These are phyloP conservation scores for Loris lydekkerianus DNA, from an alignment of 2,797 vertebrate genomes.

Conservation along the genomic window DNA sequence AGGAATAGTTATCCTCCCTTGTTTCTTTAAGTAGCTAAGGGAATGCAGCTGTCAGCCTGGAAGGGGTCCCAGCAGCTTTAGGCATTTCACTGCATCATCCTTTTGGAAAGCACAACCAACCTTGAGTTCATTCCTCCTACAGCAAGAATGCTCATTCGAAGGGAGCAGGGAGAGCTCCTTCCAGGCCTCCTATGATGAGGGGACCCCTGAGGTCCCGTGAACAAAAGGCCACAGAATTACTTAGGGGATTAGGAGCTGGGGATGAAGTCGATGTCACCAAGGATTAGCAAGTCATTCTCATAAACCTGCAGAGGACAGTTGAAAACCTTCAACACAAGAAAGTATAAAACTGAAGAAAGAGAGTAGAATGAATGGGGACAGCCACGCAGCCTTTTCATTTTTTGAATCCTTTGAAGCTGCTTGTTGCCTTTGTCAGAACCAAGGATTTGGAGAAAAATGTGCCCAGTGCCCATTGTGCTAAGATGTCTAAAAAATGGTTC, in stretches of 20 bases:
- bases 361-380: too few relatives aligned
- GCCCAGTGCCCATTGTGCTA: slow-evolving; percentile 59
- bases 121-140: neutral
- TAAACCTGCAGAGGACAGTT: neutral
- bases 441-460: slow-evolving; percentile 65
- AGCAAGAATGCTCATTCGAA: neutral
- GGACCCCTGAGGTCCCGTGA: neutral
- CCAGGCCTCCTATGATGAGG: too few relatives aligned
- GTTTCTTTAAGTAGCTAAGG: neutral
- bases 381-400: accelerated
- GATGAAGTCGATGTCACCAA: neutral
- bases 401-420: neutral
- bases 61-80: neutral
- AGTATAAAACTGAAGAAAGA: neutral
- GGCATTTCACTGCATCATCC: neutral
- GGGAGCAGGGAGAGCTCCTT: neutral
- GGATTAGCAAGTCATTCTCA: neutral
- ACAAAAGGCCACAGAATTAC: neutral
- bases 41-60: neutral
- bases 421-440: neutral
- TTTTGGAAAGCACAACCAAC: neutral
- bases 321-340: neutral
- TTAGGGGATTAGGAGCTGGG: neutral
- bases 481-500: slow-evolving; percentile 58
- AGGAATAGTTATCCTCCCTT: neutral